Evolutionary conservation across 2,888 invertebrate species (phyloP), one percentile per base, ranked within the genome.

Genomic region (Melinaea marsaeus): DNA sequence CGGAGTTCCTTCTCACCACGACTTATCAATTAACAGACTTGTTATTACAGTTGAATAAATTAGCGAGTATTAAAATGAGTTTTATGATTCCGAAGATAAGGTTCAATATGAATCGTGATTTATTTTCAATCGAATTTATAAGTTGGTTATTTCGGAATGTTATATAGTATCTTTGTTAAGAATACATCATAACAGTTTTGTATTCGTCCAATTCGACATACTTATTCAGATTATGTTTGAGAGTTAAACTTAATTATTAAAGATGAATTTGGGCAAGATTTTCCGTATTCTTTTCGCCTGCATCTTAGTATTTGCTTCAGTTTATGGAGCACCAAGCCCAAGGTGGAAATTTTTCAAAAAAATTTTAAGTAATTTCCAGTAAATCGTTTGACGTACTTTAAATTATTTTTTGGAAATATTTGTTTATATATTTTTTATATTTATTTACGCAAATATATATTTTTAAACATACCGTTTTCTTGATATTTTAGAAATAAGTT

Each of bases 1-100:
- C 57, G 62, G 62, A 62, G 62, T 62, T 55, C 62, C 62, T 58
- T 57, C 51, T 42, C 45, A 54, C 13, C 55, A 55, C 56, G 51
- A 22, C 13, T 58, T 62, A 62, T 62, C 57, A 62, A 13, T 9
- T 11, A 48, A 58, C 57, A 22, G 34, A 9, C 51, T 55, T 47
- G 45, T 55, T 35, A 22, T 35, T 46, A 22, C 57, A 22, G 42
- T 51, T 32, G 7, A n/a, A 51, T 51, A 32, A 51, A 51, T 32
- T 22, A 51, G 3, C 51, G n/a, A 32, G 51, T 3, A 51, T 32
- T 51, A 51, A 51, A 32, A 51, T 32, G 32, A 51, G 32, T 51
- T 32, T 51, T 51, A 51, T 32, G 7, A 1, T 32, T 32, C 3
- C 0, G 0, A 11, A 6, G 9, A 51, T 51, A 51, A 51, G 7